Percentiles rank a stretch among this genome's conserved stretches.
These are phyloP conservation scores for Cossypha dichroa DNA, from an alignment of 2,797 vertebrate genomes.

Conservation along the genomic window DNA sequence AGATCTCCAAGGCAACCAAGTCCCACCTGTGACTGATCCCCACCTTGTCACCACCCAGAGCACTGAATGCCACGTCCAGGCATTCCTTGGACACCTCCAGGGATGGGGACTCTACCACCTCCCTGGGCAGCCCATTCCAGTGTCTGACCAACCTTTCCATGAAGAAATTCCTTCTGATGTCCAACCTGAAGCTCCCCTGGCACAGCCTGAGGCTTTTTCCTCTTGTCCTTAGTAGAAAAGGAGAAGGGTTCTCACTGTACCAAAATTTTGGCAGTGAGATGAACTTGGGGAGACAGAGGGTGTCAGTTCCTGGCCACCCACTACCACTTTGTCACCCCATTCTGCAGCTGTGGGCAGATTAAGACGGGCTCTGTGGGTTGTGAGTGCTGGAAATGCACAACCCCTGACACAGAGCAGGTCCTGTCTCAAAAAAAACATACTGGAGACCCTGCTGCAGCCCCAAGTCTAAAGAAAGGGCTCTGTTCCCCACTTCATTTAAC, in stretches of 20 bases:
- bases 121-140: neutral
- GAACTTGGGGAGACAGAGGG: neutral
- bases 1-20: neutral
- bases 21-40: neutral
- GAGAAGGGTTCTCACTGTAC: neutral
- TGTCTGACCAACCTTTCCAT: neutral
- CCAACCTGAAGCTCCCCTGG: neutral
- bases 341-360: neutral
- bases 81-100: neutral
- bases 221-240: neutral
- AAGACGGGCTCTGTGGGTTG: neutral
- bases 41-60: neutral
- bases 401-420: neutral
- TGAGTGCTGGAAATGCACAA: neutral
- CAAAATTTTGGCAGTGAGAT: neutral
- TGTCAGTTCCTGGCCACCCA: neutral
- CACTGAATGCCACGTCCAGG: rapidly evolving
- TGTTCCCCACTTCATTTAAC: slow-evolving; percentile 7
- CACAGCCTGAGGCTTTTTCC: neutral
- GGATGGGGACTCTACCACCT: neutral
- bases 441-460: neutral
- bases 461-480: neutral
- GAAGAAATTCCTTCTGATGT: neutral
- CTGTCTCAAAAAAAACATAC: neutral
- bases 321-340: neutral